Conservation (phyloP, 2,888 invertebrate species). For the Nowickia ferox region DNA sequence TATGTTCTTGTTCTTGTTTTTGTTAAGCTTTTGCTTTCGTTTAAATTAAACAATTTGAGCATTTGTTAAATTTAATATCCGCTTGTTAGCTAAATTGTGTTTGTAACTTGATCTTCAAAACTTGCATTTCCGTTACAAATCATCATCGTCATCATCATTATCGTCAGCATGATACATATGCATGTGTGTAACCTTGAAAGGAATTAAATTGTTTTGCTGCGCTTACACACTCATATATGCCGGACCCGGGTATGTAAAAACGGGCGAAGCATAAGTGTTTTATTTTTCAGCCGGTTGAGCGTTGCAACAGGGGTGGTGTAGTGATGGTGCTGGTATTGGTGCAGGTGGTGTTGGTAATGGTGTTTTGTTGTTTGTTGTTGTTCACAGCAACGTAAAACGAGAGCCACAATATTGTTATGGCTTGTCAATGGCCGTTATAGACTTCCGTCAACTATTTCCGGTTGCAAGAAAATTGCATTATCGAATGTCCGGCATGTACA, state of each 20-base stretch:
- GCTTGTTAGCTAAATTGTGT: constrained; percentile 29
- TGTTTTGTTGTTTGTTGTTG: background rate
- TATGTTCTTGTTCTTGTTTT: background rate
- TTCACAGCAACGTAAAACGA: constrained; percentile 1
- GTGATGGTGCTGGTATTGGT: background rate
- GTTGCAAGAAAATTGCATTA: constrained; percentile 74
- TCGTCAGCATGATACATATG: background rate
- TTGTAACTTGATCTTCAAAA: constrained; percentile 55
- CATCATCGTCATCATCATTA: constrained; percentile 39
- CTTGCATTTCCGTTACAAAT: constrained; percentile 66
- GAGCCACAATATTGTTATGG: constrained; percentile 64
- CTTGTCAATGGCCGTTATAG: constrained; percentile 70
- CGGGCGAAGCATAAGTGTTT: background rate
- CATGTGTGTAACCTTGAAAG: constrained; percentile 57
- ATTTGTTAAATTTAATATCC: constrained; percentile 30
- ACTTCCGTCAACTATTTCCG: constrained; percentile 76
- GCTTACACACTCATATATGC: background rate
- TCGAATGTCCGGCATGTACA: constrained; percentile 61
- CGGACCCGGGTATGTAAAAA: background rate
- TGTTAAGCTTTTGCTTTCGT: background rate
- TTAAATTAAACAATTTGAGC: background rate
- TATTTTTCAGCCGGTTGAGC: background rate
- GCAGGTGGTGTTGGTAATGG: background rate
- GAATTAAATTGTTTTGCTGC: constrained; percentile 37
- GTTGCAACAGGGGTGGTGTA: background rate